Evolutionary conservation across 2,113 vertebrate species (phyloP), one percentile per base, ranked within the genome.

Genomic region (Cercocebus atys): DNA sequence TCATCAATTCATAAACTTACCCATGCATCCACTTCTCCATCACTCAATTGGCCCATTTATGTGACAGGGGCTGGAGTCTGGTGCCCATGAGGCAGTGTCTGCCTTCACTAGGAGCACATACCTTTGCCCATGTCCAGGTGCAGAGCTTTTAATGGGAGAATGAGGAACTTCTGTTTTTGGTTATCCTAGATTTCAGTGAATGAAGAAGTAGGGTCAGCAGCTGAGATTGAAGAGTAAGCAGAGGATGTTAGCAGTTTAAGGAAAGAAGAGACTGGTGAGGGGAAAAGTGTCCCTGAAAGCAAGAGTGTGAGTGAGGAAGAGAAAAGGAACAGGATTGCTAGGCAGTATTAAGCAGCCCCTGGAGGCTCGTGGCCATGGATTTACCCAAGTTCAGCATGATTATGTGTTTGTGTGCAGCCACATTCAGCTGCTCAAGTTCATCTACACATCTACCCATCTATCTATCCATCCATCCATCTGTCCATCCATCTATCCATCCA

Each of bases 111-210:
- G 82, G 27, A 32, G 5, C 0, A 4, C 40, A 7, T 5, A 23
- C 0, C 11, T 16, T 14, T 92, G 0, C 32, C 73, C 6, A 0
- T 0, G 2, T 3, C 30, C 59, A 22, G 66, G 50, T 8, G 20
- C 25, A 14, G n/a, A 17, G 20, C 10, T 27, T 9, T 16, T 3
- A 2, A 2, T 4, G 64, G 8, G 2, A 16, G 25, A 18, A 32
- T 0, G 2, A 57, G 40, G 20, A n/a, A 0, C 7, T 40, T 78
- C 27, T 59, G 55, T 64, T 43, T 57, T 4, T 12, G 72, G 5
- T 52, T 4, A 27, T 9, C 9, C 35, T 20, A 0, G 6, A 4
- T 75, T 38, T 61, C 6, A 0, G 32, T 13, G 87, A 25, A 3
- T 2, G 18, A 20, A 81, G 43, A 20, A 81, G 50, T n/a, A 8